Evolutionary conservation across 2,113 vertebrate species (phyloP), one percentile per base, ranked within the genome.

Genomic region (Tricholaema leucomelas): DNA sequence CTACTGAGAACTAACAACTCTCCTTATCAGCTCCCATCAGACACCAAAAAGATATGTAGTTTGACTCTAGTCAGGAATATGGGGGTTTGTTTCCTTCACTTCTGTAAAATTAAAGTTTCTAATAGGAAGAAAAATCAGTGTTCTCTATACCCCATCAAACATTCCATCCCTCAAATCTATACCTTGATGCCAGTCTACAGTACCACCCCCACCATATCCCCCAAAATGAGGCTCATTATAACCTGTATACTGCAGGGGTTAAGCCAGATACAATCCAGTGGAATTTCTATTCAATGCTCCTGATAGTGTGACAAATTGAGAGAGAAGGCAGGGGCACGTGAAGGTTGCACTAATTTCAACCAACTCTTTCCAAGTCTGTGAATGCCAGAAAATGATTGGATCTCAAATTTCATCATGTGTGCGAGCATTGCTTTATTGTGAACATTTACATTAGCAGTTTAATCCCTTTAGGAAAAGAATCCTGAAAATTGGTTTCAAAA

Each of bases 301-400:
- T 48, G 7, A 8, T 25, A 67, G 71, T 88, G 87, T 88, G 82
- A 91, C 61, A 92, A 94, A 96, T 92, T 1, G 2, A 96, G 86
- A 63, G 36, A 87, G 92, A 94, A 96, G 89, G 72, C 84, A 93
- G 87, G 90, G 84, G 74, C 75, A 93, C 66, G 54, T 80, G 90
- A 96, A 91, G 75, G 78, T 91, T 94, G 42, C 72, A 33, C 94
- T 96, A 95, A 96, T 97, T 97, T 97, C 93, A 95, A 92, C 96
- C 96, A 92, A 60, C 50, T 71, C 59, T 72, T 86, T 92, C 87
- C 31, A 55, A 94, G 82, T 90, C 70, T 95, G 81, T 90, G 94
- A 96, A 95, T 91, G 83, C 86, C 88, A 87, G 85, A 90, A 85
- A 94, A 88, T 88, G 75, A 96, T 25, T 96, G 69, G 89, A 82